These are phyloP conservation scores for Pogonomyrmex californicus DNA, from an alignment of 1,140 invertebrate species.

Conservation along the genomic window DNA sequence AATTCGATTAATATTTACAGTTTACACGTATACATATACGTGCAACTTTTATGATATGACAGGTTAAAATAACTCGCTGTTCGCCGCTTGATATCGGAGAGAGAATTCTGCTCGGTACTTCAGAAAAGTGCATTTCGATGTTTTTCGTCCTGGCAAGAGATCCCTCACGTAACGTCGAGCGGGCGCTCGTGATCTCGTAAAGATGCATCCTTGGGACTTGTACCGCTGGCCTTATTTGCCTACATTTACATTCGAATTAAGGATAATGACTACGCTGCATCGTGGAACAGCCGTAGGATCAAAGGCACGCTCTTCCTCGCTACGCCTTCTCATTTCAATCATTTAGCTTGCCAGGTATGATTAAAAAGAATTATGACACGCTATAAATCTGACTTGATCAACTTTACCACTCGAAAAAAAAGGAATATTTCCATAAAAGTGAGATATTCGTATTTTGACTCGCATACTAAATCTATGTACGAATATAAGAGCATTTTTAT, in stretches of 20 bases:
- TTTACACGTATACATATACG: conserved; percentile 48
- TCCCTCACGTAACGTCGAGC: conserved; percentile 12
- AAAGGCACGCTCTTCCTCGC: conserved; percentile 33
- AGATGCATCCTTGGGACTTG: conserved; percentile 37
- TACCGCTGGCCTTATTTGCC: conserved; percentile 51
- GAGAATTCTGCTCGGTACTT: conserved; percentile 54
- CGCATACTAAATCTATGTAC: not conserved
- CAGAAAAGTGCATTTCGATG: conserved; percentile 68
- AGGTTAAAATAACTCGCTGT: conserved; percentile 39
- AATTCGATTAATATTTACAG: conserved; percentile 68
- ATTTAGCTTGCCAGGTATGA: conserved; percentile 22
- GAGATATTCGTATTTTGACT: not conserved
- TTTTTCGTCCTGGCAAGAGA: conserved; percentile 41
- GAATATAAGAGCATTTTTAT: not conserved
- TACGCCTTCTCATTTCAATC: conserved; percentile 4
- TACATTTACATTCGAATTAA: conserved; percentile 57
- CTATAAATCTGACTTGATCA: not conserved
- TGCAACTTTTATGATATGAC: conserved; percentile 51
- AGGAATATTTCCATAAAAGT: not conserved
- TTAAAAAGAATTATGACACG: conserved; percentile 22
- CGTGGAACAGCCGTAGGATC: conserved; percentile 28
- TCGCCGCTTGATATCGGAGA: conserved; percentile 47
- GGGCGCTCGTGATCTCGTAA: conserved; percentile 35
- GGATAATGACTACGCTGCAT: conserved; percentile 27
- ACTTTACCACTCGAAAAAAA: not conserved